phyloP scores from a whole-genome alignment of 2,797 vertebrate genomes.

The Danio aesculapii region DNA sequence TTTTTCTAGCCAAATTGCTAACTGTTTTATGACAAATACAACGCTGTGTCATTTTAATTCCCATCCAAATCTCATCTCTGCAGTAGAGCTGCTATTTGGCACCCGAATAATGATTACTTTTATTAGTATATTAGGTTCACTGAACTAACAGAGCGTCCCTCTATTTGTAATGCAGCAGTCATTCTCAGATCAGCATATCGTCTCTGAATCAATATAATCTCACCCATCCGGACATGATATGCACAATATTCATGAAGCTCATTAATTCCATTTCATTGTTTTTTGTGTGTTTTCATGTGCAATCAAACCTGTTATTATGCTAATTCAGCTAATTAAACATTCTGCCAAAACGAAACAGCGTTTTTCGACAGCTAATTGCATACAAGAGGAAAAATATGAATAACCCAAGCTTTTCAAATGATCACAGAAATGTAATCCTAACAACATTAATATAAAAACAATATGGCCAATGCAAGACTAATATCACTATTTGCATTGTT shows the following conservation, averaged over 20 bases:
- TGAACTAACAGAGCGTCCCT: neutral
- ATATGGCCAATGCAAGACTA: neutral
- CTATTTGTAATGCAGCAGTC: slow-evolving; percentile 9
- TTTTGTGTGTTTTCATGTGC: slow-evolving; percentile 61
- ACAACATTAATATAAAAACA: too few relatives aligned
- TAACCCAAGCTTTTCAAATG: neutral
- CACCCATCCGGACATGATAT: slow-evolving; percentile 62
- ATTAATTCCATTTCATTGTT: slow-evolving; percentile 69
- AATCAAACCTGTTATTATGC: slow-evolving; percentile 64
- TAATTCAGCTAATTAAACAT: slow-evolving; percentile 71
- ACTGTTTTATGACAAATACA: slow-evolving; percentile 20
- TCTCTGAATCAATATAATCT: slow-evolving; percentile 32
- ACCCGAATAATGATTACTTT: neutral
- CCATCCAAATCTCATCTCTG: slow-evolving; percentile 2
- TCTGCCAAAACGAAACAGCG: slow-evolving; percentile 58
- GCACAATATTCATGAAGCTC: slow-evolving; percentile 62
- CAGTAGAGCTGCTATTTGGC: neutral
- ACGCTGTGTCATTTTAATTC: neutral
- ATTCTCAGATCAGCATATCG: slow-evolving; percentile 17
- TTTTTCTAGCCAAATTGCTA: neutral
- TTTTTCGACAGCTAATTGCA: slow-evolving; percentile 36
- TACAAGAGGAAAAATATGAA: neutral
- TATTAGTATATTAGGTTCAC: slow-evolving; percentile 5
- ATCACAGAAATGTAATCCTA: neutral
- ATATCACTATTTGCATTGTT: neutral